These are phyloP conservation scores for Onychomys leucogaster DNA, from an alignment of 2,797 vertebrate genomes.

Conservation along the genomic window DNA sequence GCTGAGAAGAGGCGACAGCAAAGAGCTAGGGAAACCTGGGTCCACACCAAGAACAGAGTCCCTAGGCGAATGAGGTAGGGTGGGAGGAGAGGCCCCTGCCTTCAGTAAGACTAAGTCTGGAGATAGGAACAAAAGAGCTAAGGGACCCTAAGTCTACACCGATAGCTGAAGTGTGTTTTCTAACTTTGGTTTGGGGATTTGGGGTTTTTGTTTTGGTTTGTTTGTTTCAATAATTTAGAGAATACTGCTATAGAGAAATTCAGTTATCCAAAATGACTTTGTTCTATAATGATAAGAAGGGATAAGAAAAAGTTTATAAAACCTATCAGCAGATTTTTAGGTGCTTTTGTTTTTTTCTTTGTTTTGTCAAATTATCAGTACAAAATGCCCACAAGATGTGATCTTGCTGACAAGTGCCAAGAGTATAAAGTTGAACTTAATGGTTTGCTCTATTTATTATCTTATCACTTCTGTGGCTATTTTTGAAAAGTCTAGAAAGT, in stretches of 20 bases:
- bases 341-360: not conserved
- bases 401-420: slow-evolving; percentile 36
- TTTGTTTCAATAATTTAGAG: not conserved
- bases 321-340: not conserved
- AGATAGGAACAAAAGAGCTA: not conserved
- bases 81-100: not conserved
- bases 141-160: not conserved
- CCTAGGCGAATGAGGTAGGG: too few relatives aligned
- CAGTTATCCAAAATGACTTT: slow-evolving; percentile 30
- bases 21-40: not conserved
- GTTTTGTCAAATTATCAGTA: slow-evolving; percentile 25
- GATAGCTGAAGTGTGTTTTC: not conserved
- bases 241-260: slow-evolving; percentile 31
- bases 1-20: not conserved
- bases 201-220: not conserved
- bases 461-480: slow-evolving; percentile 9
- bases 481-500: slow-evolving; percentile 63
- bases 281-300: slow-evolving; percentile 18
- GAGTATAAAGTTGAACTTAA: slow-evolving; percentile 37
- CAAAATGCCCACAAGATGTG: not conserved
- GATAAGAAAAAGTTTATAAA: slow-evolving; percentile 55
- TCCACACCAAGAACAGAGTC: not conserved
- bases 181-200: not conserved
- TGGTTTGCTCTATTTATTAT: slow-evolving; percentile 40
- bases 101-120: not conserved